Base-by-base conservation (phyloP, 2,113 vertebrate genomes). In the Plectropomus leopardus region DNA sequence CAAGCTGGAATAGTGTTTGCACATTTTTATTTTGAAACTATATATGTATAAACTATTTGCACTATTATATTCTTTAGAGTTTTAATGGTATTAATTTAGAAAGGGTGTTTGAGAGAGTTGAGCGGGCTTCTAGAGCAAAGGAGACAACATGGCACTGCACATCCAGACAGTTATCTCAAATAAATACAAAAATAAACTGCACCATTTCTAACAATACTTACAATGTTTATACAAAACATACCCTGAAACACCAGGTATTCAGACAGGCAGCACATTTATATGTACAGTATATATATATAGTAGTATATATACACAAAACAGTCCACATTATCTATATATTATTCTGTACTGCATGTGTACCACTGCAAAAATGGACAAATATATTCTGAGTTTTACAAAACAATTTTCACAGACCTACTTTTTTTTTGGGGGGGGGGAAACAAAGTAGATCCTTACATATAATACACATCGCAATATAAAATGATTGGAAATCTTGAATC, bases 171-270 rank as follows among this genome's bases (percentile, higher is more conserved):
- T 93, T 94, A 91, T 92, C 90, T 92, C 81, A 92, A 94, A 95
- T 94, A 95, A 95, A 95, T 95, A 94, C 94, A 97, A 96, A 95
- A 96, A 97, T 93, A 93, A 89, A 91, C 86, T 45, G 80, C 91
- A 85, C 92, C 70, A 88, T 92, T 93, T 85, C 86, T 88, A 93
- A 90, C 91, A 80, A 95, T 96, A 95, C 94, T 96, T 96, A 97
- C 92, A 95, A 96, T 94, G 92, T 95, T 95, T 95, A 96, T 96
- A 97, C 94, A 97, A 97, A 97, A 96, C 94, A 95, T 95, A 96
- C 93, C 95, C 92, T 95, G 94, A 96, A 96, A 95, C 95, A 95
- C 95, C 96, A 96, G 94, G 94, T 96, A 84, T 72, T 94, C 93
- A 94, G 94, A 95, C 94, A 94, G 95, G 94, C 93, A 89, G 95